Conservation (phyloP, 2,113 vertebrate species). For the Brachirus orientalis region DNA sequence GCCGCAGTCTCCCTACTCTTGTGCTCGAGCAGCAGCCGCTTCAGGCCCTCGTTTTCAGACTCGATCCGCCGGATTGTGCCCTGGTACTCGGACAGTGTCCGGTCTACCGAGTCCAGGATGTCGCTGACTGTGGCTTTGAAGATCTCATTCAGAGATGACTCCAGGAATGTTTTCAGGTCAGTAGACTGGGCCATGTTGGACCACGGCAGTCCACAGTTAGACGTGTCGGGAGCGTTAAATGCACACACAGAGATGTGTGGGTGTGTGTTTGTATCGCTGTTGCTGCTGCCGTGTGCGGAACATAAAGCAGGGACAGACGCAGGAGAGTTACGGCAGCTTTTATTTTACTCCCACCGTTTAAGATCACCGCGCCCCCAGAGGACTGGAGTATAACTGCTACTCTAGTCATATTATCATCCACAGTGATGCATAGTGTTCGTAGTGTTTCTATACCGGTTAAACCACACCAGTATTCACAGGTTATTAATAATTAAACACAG, state of each 20-base stretch:
- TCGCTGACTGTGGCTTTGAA: slow-evolving; percentile 80
- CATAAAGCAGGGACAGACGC: slow-evolving; percentile 61
- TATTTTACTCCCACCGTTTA: neutral
- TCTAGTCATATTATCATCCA: neutral
- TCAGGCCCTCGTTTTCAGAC: slow-evolving; percentile 77
- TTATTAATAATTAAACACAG: neutral
- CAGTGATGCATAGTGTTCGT: slow-evolving; percentile 1
- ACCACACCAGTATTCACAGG: neutral
- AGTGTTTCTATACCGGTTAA: slow-evolving; percentile 1
- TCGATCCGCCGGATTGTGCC: slow-evolving; percentile 72
- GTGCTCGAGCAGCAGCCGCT: slow-evolving; percentile 61
- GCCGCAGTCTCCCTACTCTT: slow-evolving; percentile 30
- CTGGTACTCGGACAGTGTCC: slow-evolving; percentile 76
- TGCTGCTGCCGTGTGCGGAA: slow-evolving; percentile 70
- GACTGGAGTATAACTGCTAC: neutral
- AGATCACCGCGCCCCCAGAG: slow-evolving; percentile 32
- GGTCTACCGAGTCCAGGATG: slow-evolving; percentile 79
- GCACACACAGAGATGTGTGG: slow-evolving; percentile 23
- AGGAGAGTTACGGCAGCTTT: slow-evolving; percentile 42
- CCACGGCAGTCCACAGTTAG: neutral
- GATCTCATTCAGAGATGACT: slow-evolving; percentile 80
- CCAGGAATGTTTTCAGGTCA: slow-evolving; percentile 73
- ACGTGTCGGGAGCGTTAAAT: slow-evolving; percentile 4
- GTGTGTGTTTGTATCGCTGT: neutral
- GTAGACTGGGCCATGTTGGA: slow-evolving; percentile 64